These are phyloP conservation scores for Geodia barretti DNA, from an alignment of 37 sponge, comb jelly and placozoan genomes.

Conservation along the genomic window DNA sequence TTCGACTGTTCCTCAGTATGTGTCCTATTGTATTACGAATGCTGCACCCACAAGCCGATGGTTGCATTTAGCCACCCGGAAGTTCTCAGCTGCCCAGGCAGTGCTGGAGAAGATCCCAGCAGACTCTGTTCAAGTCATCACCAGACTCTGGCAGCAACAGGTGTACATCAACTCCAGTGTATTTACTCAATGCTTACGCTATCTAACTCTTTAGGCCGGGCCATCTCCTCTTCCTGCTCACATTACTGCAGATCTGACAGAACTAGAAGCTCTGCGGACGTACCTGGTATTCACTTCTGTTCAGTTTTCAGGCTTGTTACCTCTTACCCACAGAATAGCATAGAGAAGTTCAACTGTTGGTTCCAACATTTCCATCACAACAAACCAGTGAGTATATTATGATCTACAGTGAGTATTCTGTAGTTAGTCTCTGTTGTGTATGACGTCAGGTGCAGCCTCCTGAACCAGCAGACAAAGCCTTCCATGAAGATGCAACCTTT, in stretches of 20 bases:
- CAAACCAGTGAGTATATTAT: constrained; percentile 68
- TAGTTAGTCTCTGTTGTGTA: not conserved
- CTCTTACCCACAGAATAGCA: constrained; percentile 57
- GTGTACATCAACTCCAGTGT: too few species aligned
- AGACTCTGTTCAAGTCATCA: constrained; percentile 64
- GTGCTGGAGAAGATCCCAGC: constrained; percentile 71
- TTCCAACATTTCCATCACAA: constrained; percentile 67
- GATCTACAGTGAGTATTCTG: not conserved
- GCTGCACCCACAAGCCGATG: not conserved
- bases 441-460: constrained; percentile 19
- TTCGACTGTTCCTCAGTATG: constrained; percentile 83
- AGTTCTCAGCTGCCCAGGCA: constrained; percentile 65
- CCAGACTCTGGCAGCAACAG: constrained; percentile 50
- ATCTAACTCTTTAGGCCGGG: constrained; percentile 35
- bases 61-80: constrained; percentile 23
- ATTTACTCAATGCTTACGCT: too few species aligned
- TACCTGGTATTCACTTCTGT: constrained; percentile 61
- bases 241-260: constrained; percentile 66
- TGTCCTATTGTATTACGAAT: not conserved
- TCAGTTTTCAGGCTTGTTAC: not conserved
- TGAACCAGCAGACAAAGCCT: constrained; percentile 20
- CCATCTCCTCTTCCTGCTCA: constrained; percentile 31
- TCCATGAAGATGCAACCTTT: constrained; percentile 47
- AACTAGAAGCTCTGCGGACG: constrained; percentile 82
- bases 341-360: constrained; percentile 67